Evolutionary conservation across 64 coral and sea anemone genomes (phyloP).

Genomic region (Stichodactyla helianthus): DNA sequence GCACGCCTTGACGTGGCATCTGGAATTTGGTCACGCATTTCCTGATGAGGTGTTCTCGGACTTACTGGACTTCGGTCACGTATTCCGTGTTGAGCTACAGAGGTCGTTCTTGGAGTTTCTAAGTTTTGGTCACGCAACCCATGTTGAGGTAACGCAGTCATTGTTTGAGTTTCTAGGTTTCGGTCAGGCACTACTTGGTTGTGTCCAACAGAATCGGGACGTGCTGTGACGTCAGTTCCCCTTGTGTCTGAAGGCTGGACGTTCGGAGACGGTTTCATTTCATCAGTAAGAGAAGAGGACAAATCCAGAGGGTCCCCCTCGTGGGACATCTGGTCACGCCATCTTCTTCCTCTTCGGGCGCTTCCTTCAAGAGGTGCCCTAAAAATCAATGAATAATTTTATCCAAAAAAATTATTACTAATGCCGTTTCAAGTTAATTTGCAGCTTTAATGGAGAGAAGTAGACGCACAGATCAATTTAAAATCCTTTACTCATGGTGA

Average conservation of each 20-base stretch:
- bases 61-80: neutral
- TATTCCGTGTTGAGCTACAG: neutral
- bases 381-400: neutral
- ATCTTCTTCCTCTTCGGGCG: conserved; percentile 47
- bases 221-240: neutral
- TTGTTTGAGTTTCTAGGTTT: neutral
- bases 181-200: neutral
- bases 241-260: neutral
- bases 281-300: neutral
- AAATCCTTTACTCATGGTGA: too few species aligned
- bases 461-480: too few species aligned
- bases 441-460: too few species aligned
- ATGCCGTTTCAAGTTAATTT: too few species aligned
- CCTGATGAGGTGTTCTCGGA: neutral
- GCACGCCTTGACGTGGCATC: neutral
- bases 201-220: neutral
- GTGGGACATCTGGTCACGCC: conserved; percentile 40
- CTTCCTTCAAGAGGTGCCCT: conserved; percentile 46
- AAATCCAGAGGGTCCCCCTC: conserved; percentile 13
- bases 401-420: neutral
- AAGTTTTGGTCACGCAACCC: neutral
- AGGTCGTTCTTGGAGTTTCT: neutral
- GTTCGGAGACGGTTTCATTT: neutral
- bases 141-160: neutral
- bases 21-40: neutral